Evolutionary conservation across 2,888 invertebrate genomes (phyloP), one percentile per base, ranked within the genome.

Genomic region (Pyrrhosoma nymphula): DNA sequence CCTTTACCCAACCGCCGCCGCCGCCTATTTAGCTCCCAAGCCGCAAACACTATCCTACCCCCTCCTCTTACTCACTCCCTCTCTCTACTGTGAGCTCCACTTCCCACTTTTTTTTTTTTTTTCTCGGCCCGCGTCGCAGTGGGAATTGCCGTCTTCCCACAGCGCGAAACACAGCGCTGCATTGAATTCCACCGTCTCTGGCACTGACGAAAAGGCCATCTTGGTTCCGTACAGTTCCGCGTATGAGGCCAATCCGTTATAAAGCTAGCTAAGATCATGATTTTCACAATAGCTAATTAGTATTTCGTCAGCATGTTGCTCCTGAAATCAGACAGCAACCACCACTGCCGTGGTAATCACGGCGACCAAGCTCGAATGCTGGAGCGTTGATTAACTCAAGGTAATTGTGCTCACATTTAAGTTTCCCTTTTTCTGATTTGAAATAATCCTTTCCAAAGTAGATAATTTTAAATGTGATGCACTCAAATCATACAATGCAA

Each of bases 1-100:
- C 56, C 89, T 89, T 56, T 55, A 55, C 55, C 56, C 56, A 55
- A 18, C 55, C 56, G 55, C 88, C 35, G 55, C 88, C 35, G 35
- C 88, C 69, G 69, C 82, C 82, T 82, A 26, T 89, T 89, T 89
- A 89, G 56, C 56, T 93, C 69, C 35, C 47, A 47, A 69, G 69
- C 93, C 93, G 93, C 93, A 93, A 93, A 93, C 60, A 90, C 90
- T 56, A 30, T 56, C 90, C n/a, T n/a, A n/a, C n/a, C 90, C 56
- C 26, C 20, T 60, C 56, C 90, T 56, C 90, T 56, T 39, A 35
- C 30, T 56, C 69, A 8, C 82, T 12, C 82, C 35, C 82, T 16
- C 12, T 18, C 30, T 82, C 82, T 35, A 82, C 82, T 82, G 12
- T 35, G 16, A 82, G 82, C 82, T 82, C 82, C 35, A 82, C 30